phyloP scores from a whole-genome alignment of 1,140 invertebrate species.

The Pseudomyrmex gracilis region DNA sequence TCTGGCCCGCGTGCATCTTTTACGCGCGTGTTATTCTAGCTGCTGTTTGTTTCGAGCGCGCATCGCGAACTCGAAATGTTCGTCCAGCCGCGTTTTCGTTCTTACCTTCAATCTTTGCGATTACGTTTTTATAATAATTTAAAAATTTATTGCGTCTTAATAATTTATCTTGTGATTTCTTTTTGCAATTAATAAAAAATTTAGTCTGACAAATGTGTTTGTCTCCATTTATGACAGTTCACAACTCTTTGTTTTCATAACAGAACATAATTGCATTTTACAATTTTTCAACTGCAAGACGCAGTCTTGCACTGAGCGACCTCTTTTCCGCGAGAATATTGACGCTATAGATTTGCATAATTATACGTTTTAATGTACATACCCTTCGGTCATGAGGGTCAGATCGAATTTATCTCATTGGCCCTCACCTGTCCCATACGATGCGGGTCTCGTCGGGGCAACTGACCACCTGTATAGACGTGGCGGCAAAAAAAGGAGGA shows the following conservation, averaged over 20 bases:
- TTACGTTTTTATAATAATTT: neutral
- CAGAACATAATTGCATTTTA: neutral
- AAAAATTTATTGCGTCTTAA: too few species aligned
- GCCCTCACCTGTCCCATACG: conserved; percentile 83
- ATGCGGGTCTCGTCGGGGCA: conserved; percentile 82
- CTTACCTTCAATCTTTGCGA: too few species aligned
- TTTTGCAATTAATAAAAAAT: neutral
- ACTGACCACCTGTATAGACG: conserved; percentile 82
- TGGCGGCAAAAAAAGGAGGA: conserved; percentile 64
- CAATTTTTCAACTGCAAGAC: neutral
- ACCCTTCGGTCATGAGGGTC: conserved; percentile 81
- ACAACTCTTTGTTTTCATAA: neutral
- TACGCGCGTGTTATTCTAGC: conserved; percentile 72
- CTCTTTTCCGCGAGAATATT: conserved; percentile 73
- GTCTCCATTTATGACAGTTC: neutral
- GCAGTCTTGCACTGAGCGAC: conserved; percentile 57
- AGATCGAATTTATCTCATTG: conserved; percentile 85
- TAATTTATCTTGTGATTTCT: too few species aligned
- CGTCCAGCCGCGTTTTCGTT: neutral
- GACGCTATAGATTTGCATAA: conserved; percentile 81
- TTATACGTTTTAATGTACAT: conserved; percentile 75
- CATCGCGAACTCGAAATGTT: neutral
- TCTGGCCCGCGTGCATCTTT: conserved; percentile 51
- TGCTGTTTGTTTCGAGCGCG: conserved; percentile 37
- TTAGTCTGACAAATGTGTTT: neutral